Base-by-base conservation (phyloP, 1,140 invertebrate genomes). In the Brachionus asplanchnoidis region DNA sequence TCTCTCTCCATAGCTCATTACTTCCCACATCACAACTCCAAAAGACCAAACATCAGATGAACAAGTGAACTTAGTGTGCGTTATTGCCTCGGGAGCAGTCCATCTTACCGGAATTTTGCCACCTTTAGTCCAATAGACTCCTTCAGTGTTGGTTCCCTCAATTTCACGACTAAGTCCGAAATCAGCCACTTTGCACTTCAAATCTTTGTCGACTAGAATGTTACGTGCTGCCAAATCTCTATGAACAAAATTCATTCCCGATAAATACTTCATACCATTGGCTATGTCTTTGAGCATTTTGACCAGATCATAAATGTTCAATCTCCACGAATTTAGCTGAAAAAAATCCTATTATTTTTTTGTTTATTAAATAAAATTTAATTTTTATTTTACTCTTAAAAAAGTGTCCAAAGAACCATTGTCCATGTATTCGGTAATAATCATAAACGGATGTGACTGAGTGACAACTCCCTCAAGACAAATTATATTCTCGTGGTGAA, bases 131-230 rank as follows among this genome's bases (percentile, higher is more conserved):
- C 95, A 95, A 87, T 95, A 95, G 32, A 87, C 60, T 50, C 60
- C 77, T 68, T 82, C 79, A 14, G 79, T 82, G 66, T 68, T 82
- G 11, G 60, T 87, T 89, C 98, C 97, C 86, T 99, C 97, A 44
- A 82, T 82, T 91, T 99, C 97, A 83, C 97, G 92, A 79, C 95
- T 97, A 60, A 99, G 91, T 36, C 98, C 98, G 91, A 99, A 99
- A 90, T 99, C 98, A 42, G 98, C 97, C 88, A 99, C 99, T 92
- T 99, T 99, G 90, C 97, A 99, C n/a, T 98, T 95, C 78, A 99
- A 92, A 87, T 96, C 95, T 14, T 96, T 94, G 91, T 98, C 98
- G 9, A 99, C 97, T 70, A 99, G 92, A 4, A 99, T 97, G 91
- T 99, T 99, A 85, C 97, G 92, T 68, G 97, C 97, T 3, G 97